Evolutionary conservation across 2,797 vertebrate species (phyloP).

Genomic region (Petrocephalus sullivani): DNA sequence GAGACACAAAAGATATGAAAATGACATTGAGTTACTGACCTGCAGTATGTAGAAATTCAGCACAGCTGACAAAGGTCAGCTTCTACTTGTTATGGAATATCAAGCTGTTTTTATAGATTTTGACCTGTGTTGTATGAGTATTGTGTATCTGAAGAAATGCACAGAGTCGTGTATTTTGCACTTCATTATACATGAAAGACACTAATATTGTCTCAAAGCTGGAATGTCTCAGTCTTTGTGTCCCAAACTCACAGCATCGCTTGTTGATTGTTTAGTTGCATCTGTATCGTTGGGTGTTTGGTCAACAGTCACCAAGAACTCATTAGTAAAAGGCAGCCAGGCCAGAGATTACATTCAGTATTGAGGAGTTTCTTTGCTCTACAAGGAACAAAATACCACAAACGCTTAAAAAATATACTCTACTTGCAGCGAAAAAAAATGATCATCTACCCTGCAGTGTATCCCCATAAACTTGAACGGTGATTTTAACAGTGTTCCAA

Average conservation of each 20-base stretch:
- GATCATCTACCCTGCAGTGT: not conserved
- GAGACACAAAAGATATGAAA: constrained; percentile 14
- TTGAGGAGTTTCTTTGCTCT: not conserved
- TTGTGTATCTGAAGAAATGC: not conserved
- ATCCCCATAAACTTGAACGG: not conserved
- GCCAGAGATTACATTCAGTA: not conserved
- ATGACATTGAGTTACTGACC: not conserved
- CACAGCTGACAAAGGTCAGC: not conserved
- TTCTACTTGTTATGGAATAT: not conserved
- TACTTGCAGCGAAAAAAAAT: not conserved
- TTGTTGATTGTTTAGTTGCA: not conserved
- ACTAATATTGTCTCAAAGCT: not conserved
- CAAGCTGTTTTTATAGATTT: not conserved
- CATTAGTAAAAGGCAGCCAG: not conserved
- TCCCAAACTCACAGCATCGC: not conserved
- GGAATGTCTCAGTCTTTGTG: not conserved
- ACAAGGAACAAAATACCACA: not conserved
- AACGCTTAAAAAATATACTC: not conserved
- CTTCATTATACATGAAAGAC: not conserved
- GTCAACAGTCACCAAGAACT: not conserved
- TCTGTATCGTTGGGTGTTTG: not conserved
- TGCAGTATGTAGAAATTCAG: not conserved
- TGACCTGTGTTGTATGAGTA: not conserved
- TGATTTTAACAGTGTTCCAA: not conserved
- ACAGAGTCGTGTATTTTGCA: not conserved